Evolutionary conservation across 2,797 vertebrate species (phyloP).

Genomic region (Brotogeris chrysoptera): DNA sequence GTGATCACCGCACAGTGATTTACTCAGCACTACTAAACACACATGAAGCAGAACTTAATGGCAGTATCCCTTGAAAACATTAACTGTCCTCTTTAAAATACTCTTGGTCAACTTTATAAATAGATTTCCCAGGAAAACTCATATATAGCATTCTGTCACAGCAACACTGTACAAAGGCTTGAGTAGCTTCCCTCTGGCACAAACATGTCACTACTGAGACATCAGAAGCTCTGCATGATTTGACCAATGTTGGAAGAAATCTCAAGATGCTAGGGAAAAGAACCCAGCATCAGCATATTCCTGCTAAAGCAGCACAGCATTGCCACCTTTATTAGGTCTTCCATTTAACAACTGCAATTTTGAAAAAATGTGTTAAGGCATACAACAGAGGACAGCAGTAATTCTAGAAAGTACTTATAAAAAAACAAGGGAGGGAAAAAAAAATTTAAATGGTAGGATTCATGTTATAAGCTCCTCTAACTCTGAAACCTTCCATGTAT

Average conservation of each 20-base stretch:
- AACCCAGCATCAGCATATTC: background rate
- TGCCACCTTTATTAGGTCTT: background rate
- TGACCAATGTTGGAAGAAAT: conserved; percentile 18
- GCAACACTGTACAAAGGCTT: background rate
- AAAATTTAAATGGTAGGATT: background rate
- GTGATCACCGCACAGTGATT: background rate
- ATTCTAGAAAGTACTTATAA: background rate
- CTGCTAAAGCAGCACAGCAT: background rate
- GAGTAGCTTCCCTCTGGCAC: conserved; percentile 35
- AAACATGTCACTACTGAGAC: conserved; percentile 21
- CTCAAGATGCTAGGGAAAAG: background rate
- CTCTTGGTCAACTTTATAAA: conserved; percentile 20
- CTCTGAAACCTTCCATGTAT: background rate
- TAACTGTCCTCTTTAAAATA: background rate
- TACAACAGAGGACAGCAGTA: background rate
- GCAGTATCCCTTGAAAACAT: background rate
- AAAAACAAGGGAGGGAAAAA: background rate
- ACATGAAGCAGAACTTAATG: background rate
- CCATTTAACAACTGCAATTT: background rate
- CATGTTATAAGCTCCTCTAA: background rate
- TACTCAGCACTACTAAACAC: background rate
- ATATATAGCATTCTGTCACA: background rate
- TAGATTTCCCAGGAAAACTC: background rate
- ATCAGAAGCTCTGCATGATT: background rate
- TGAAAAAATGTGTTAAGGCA: background rate